Evolutionary conservation across 53 echinoderm and acorn worm genomes (phyloP).

Genomic region (Patiria pectinifera): DNA sequence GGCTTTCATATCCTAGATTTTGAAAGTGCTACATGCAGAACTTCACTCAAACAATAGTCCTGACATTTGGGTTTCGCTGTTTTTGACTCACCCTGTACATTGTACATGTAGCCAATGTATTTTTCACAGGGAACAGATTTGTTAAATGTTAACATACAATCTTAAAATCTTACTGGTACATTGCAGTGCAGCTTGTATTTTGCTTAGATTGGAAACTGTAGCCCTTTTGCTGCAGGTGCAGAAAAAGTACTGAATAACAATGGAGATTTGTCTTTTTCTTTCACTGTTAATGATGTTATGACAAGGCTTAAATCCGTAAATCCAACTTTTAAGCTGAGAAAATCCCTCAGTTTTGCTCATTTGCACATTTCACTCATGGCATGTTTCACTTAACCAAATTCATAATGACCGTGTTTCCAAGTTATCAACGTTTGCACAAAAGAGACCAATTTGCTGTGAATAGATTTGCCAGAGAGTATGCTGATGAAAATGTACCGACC

Average conservation of each 20-base stretch:
- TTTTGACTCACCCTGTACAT: too few relatives aligned
- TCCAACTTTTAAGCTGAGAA: conserved; percentile 16
- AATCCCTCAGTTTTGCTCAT: conserved; percentile 24
- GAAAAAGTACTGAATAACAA: not conserved
- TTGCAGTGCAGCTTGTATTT: too few relatives aligned
- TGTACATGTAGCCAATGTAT: not conserved
- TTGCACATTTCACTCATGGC: not conserved
- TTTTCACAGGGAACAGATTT: not conserved
- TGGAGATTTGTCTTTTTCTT: not conserved
- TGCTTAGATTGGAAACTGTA: too few relatives aligned
- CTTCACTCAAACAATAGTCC: too few relatives aligned
- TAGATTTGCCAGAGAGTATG: too few relatives aligned
- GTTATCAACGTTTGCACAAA: too few relatives aligned
- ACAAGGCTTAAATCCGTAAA: conserved; percentile 24
- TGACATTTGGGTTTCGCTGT: too few relatives aligned
- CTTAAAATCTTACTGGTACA: too few relatives aligned
- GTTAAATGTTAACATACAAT: not conserved
- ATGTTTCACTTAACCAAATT: not conserved
- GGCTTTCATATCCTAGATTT: too few relatives aligned
- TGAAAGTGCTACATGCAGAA: too few relatives aligned
- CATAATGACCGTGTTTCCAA: not conserved
- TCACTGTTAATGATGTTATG: conserved; percentile 32
- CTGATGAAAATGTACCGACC: too few relatives aligned
- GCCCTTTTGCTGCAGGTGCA: not conserved
- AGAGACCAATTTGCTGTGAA: too few relatives aligned